These are phyloP conservation scores for Scrobipalpa atriplicella DNA, from an alignment of 2,888 invertebrate species.

Conservation along the genomic window DNA sequence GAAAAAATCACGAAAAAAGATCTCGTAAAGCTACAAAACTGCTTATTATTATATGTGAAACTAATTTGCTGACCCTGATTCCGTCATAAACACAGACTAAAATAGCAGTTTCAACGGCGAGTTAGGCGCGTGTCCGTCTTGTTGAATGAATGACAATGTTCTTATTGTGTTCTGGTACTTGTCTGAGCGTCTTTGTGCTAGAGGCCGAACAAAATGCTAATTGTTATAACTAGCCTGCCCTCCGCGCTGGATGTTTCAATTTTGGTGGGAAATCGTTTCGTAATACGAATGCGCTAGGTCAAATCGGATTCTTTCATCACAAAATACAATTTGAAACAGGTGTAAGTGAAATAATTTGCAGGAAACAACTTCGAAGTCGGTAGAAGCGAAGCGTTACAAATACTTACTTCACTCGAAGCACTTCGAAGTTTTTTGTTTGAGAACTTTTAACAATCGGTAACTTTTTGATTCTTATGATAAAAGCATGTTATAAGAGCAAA, in stretches of 20 bases:
- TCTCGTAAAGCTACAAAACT: neutral
- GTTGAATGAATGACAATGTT: conserved; percentile 4
- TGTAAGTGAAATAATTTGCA: no score
- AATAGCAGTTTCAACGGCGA: conserved; percentile 9
- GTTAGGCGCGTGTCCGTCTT: conserved; percentile 2
- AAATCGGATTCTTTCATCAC: neutral
- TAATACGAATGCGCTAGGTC: neutral
- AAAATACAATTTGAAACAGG: no score
- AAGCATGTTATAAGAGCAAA: neutral
- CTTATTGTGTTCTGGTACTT: neutral
- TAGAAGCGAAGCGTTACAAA: no score
- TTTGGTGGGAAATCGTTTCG: neutral
- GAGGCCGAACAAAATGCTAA: neutral
- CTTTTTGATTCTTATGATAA: neutral
- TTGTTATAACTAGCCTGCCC: conserved; percentile 3
- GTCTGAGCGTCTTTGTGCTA: conserved; percentile 1
- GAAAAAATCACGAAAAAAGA: neutral
- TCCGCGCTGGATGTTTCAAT: neutral
- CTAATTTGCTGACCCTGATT: conserved; percentile 14
- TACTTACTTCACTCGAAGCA: no score
- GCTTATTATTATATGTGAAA: conserved; percentile 12
- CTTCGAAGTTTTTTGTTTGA: neutral
- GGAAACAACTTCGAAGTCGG: no score
- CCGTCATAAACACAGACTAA: conserved; percentile 1
- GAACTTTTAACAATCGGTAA: neutral